These are phyloP conservation scores for Megamerina dolium DNA, from an alignment of 2,888 invertebrate genomes.

Conservation along the genomic window DNA sequence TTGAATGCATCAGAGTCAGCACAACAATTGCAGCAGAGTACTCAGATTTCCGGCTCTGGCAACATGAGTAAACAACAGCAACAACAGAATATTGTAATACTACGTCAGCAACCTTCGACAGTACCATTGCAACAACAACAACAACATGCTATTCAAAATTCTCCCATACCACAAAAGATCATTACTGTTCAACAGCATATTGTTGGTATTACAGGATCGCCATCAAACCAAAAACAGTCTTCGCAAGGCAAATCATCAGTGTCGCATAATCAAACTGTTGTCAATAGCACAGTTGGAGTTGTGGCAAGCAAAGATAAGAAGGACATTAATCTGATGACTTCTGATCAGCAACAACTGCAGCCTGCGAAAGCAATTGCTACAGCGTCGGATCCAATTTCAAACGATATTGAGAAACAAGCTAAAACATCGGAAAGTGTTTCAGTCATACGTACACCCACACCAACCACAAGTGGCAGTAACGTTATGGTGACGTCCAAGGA, in stretches of 20 bases:
- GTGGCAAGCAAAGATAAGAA: no score
- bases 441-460: slow-evolving; percentile 23
- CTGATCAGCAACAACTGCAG: slow-evolving; percentile 1
- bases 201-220: slow-evolving; percentile 20
- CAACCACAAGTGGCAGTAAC: slow-evolving; percentile 15
- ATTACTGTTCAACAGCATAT: slow-evolving; percentile 38
- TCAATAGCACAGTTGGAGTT: no score
- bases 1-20: slow-evolving; percentile 12
- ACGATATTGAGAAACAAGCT: neutral
- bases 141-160: slow-evolving; percentile 37
- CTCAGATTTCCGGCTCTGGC: no score
- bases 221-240: slow-evolving; percentile 8
- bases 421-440: slow-evolving; percentile 20
- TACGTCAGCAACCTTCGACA: slow-evolving; percentile 21
- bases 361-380: slow-evolving; percentile 3
- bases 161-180: slow-evolving; percentile 31
- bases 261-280: neutral
- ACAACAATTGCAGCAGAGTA: slow-evolving; percentile 16
- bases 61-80: slow-evolving; percentile 25
- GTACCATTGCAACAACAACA: slow-evolving; percentile 16
- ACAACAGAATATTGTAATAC: slow-evolving; percentile 26
- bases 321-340: no score
- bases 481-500: slow-evolving; percentile 27
- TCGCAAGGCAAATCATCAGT: slow-evolving; percentile 10
- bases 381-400: neutral